These are phyloP conservation scores for Myotis brandtii DNA, from an alignment of 2,113 vertebrate genomes.

Conservation along the genomic window DNA sequence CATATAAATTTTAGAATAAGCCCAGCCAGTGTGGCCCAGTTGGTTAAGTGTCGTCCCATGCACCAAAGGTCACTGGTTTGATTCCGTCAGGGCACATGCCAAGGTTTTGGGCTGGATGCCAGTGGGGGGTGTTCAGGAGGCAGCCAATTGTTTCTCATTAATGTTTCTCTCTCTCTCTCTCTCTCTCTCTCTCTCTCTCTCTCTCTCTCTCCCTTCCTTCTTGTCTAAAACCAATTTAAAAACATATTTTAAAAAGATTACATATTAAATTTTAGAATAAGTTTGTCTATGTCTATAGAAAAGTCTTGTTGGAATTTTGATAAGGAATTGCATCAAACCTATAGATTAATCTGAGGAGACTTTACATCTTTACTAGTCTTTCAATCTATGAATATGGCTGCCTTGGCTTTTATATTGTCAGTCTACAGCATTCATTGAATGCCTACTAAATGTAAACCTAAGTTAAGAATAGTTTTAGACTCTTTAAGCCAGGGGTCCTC, in stretches of 20 bases:
- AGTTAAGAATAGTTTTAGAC: conserved; percentile 34
- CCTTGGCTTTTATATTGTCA: conserved; percentile 57
- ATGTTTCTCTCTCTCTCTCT: background rate
- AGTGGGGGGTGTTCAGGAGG: background rate
- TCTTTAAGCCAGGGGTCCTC: conserved; percentile 13
- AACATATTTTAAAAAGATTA: background rate
- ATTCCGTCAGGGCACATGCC: background rate
- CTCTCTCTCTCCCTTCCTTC: background rate
- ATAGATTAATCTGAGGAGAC: conserved; percentile 18
- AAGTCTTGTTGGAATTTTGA: conserved; percentile 46
- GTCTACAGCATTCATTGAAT: conserved; percentile 36
- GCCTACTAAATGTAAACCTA: conserved; percentile 36
- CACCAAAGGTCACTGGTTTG: background rate
- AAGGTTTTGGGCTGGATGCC: background rate
- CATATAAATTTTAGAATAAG: conserved; percentile 43
- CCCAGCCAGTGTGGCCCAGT: background rate
- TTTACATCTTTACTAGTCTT: conserved; percentile 36
- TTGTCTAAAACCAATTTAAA: background rate
- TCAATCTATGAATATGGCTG: background rate
- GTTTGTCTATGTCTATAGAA: conserved; percentile 4
- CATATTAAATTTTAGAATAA: conserved; percentile 44
- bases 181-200: background rate
- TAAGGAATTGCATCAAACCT: conserved; percentile 16
- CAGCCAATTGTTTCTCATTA: no score
- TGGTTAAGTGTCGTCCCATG: background rate